Evolutionary conservation across 1,140 invertebrate species (phyloP).

Genomic region (Oedothorax gibbosus): DNA sequence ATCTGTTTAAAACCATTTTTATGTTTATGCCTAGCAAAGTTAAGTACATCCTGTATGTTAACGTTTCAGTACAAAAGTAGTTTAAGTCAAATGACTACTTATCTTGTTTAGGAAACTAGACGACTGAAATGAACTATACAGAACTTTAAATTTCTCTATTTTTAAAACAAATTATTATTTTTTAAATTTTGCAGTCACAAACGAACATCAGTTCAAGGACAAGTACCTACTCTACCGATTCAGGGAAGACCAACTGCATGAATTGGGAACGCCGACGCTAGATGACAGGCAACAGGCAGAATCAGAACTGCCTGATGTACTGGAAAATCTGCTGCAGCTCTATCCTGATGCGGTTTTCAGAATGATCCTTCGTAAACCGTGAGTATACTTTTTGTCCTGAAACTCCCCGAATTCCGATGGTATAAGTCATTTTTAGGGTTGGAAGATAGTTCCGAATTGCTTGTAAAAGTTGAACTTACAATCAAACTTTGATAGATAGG

Average conservation of each 20-base stretch:
- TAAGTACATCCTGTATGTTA: too few species aligned
- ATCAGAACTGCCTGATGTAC: conserved; percentile 77
- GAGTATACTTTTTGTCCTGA: conserved; percentile 67
- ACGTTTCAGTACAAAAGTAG: too few species aligned
- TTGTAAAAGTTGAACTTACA: too few species aligned
- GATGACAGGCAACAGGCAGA: conserved; percentile 76
- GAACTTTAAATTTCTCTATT: too few species aligned
- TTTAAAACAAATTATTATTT: background rate
- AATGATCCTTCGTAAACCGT: conserved; percentile 86
- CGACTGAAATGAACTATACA: too few species aligned
- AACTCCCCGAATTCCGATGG: background rate
- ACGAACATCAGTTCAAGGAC: conserved; percentile 84
- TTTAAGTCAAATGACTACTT: too few species aligned
- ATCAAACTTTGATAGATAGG: too few species aligned
- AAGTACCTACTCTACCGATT: conserved; percentile 87
- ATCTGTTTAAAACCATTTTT: too few species aligned
- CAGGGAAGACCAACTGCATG: conserved; percentile 73
- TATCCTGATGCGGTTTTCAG: conserved; percentile 82
- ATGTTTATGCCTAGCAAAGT: too few species aligned
- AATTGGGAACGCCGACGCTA: conserved; percentile 66
- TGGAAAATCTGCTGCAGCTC: conserved; percentile 77
- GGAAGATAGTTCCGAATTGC: background rate
- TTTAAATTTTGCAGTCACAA: conserved; percentile 64
- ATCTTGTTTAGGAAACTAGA: too few species aligned
- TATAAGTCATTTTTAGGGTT: background rate